Evolutionary conservation across 2,113 vertebrate genomes (phyloP).

Genomic region (Muscicapa adusta): DNA sequence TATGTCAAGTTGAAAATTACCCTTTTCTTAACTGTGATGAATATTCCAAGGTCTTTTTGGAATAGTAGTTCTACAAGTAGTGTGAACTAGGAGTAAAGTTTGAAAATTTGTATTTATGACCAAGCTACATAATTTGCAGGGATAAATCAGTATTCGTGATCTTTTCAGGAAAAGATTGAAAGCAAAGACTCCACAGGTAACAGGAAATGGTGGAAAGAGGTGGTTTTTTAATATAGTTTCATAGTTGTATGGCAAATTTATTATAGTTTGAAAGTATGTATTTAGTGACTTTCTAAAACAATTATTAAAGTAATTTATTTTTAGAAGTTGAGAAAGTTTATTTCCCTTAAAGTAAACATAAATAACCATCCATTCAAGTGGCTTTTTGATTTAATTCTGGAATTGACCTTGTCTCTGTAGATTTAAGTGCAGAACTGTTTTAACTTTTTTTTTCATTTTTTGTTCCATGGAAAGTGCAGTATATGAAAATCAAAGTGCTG

Average conservation of each 20-base stretch:
- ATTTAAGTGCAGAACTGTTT: neutral
- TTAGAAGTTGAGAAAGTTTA: neutral
- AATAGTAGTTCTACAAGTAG: neutral
- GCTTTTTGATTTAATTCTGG: neutral
- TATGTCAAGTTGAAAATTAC: slow-evolving; percentile 2
- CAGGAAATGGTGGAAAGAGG: slow-evolving; percentile 45
- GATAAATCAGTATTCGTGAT: slow-evolving; percentile 35
- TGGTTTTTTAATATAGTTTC: neutral
- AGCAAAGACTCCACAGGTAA: slow-evolving; percentile 50
- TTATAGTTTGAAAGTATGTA: neutral
- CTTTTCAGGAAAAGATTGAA: slow-evolving; percentile 63
- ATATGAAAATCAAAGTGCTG: neutral
- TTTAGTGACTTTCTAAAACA: neutral
- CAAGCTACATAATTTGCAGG: slow-evolving; percentile 37
- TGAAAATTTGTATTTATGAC: slow-evolving; percentile 15
- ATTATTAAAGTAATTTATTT: neutral
- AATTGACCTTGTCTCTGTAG: neutral
- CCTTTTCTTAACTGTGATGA: neutral
- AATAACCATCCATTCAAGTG: neutral
- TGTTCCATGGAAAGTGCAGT: neutral
- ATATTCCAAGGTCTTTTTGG: neutral
- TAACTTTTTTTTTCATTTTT: neutral
- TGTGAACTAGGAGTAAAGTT: neutral
- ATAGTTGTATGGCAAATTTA: neutral
- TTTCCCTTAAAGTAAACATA: neutral